Percentiles rank a stretch among this genome's conserved stretches.
phyloP scores from a whole-genome alignment of 2,888 invertebrate genomes.

The Caenorhabditis auriculariae region DNA sequence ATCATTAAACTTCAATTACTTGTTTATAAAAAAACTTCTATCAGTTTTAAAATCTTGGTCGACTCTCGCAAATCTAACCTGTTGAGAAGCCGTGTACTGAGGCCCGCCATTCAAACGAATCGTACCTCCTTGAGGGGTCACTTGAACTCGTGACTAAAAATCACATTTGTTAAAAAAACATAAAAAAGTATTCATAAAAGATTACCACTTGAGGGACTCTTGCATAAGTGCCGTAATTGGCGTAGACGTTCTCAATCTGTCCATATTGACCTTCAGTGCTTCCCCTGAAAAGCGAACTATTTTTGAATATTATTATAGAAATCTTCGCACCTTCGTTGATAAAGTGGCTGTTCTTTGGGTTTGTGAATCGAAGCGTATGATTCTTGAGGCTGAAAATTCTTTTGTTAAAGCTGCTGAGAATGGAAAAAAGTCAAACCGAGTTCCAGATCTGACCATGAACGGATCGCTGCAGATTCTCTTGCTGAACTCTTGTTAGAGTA shows the following conservation, averaged over 20 bases:
- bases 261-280: constrained; percentile 33
- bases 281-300: background rate
- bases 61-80: too few relatives aligned
- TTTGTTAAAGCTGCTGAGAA: background rate
- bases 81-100: too few relatives aligned
- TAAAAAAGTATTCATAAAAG: background rate
- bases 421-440: constrained; percentile 1
- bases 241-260: constrained; percentile 18
- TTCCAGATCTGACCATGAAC: constrained; percentile 3
- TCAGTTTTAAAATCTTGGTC: too few relatives aligned
- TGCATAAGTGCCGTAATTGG: constrained; percentile 42
- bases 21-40: too few relatives aligned
- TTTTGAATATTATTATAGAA: background rate
- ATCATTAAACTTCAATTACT: too few relatives aligned
- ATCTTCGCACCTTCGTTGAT: constrained; percentile 11
- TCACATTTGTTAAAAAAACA: background rate
- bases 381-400: constrained; percentile 22
- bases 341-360: constrained; percentile 20
- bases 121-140: constrained; percentile 26
- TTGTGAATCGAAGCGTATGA: constrained; percentile 48
- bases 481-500: constrained; percentile 27
- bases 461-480: constrained; percentile 27
- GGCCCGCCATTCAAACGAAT: constrained; percentile 18
- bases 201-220: constrained; percentile 31
- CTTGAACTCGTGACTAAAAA: constrained; percentile 33